Evolutionary conservation across 2,888 invertebrate genomes (phyloP).

Genomic region (Rotaria macrura): DNA sequence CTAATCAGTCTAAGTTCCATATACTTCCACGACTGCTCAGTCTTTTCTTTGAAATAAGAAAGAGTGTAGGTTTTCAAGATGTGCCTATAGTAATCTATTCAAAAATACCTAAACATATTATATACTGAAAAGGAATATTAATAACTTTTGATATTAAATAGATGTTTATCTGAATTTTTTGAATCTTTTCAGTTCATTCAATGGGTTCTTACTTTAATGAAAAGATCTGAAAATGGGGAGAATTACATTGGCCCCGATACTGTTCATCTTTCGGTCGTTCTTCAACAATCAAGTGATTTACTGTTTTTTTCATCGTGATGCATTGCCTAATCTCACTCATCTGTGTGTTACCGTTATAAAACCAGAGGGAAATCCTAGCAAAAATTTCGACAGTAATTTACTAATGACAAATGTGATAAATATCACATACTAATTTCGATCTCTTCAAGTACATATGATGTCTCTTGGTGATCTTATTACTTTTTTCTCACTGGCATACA

Average conservation of each 20-base stretch:
- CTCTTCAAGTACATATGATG: not conserved
- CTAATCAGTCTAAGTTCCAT: too few species aligned
- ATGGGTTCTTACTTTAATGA: too few species aligned
- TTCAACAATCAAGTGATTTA: not conserved
- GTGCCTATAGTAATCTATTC: too few species aligned
- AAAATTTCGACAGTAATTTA: not conserved
- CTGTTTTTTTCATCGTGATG: not conserved
- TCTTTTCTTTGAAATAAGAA: too few species aligned
- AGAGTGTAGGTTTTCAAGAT: too few species aligned
- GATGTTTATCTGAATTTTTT: too few species aligned
- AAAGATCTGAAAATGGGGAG: too few species aligned
- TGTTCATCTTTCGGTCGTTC: not conserved
- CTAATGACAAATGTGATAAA: not conserved
- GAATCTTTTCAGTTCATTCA: too few species aligned
- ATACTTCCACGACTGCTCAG: too few species aligned
- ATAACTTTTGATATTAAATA: too few species aligned
- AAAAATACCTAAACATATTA: too few species aligned
- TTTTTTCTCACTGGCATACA: not conserved
- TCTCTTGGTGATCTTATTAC: not conserved
- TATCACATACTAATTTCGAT: not conserved
- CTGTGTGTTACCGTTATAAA: not conserved
- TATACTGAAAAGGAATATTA: too few species aligned
- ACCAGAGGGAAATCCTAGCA: not conserved
- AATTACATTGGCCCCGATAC: not conserved
- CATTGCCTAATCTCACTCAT: not conserved